A percentile compares a stretch with the other conserved stretches of the same genome.
Evolutionary conservation across 2,888 invertebrate genomes (phyloP).

Genomic region (Dryocosmus kuriphilus): DNA sequence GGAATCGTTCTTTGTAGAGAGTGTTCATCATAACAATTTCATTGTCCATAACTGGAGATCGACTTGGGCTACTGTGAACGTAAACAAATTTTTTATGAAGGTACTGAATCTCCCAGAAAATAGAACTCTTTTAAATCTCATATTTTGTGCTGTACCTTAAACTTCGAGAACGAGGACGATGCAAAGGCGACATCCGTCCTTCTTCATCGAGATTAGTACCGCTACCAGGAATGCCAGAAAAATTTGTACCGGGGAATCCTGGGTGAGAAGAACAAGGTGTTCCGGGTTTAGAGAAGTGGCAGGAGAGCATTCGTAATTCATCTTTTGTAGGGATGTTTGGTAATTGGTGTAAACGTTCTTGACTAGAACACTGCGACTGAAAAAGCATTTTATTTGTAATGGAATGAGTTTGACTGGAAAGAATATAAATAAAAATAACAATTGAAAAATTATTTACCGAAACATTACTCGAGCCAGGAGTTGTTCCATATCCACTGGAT

Average conservation of each 20-base stretch:
- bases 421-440: not conserved
- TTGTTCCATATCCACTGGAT: slow-evolving; percentile 99
- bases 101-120: not conserved
- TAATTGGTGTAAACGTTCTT: slow-evolving; percentile 94
- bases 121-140: slow-evolving; percentile 35
- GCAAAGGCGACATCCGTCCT: slow-evolving; percentile 88
- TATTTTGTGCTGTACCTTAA: slow-evolving; percentile 84
- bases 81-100: not conserved
- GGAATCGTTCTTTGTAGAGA: slow-evolving; percentile 96
- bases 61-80: slow-evolving; percentile 90
- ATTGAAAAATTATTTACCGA: slow-evolving; percentile 83
- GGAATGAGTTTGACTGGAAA: not conserved
- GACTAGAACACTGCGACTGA: slow-evolving; percentile 99
- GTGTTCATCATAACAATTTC: slow-evolving; percentile 94
- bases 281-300: slow-evolving; percentile 88
- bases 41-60: slow-evolving; percentile 91
- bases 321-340: slow-evolving; percentile 88
- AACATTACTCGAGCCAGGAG: slow-evolving; percentile 98
- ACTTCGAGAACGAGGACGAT: slow-evolving; percentile 95
- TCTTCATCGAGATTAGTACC: slow-evolving; percentile 74
- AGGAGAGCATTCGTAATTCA: slow-evolving; percentile 85
- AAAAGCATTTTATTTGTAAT: slow-evolving; percentile 58
- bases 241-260: slow-evolving; percentile 73
- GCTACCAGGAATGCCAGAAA: slow-evolving; percentile 65
- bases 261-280: slow-evolving; percentile 79